These are phyloP conservation scores for Tigriopus japonicus DNA, from an alignment of 1,140 invertebrate genomes.

Conservation along the genomic window DNA sequence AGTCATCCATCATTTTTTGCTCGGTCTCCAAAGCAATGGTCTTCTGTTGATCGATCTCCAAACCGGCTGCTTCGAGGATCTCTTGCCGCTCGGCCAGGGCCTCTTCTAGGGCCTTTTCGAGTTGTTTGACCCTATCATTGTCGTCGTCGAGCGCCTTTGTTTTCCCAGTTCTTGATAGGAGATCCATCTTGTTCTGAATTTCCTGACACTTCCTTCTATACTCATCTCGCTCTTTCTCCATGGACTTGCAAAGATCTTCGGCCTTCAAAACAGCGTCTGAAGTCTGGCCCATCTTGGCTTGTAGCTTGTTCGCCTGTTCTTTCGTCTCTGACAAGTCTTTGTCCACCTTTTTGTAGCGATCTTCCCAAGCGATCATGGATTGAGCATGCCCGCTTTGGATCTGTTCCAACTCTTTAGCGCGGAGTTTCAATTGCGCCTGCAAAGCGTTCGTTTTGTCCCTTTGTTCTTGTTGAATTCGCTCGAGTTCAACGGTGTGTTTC, in stretches of 20 bases:
- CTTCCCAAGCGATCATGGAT: no score
- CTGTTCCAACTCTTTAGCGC: no score
- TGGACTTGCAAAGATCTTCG: background rate
- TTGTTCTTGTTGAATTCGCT: no score
- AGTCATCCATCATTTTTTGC: constrained; percentile 40
- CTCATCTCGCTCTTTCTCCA: constrained; percentile 3
- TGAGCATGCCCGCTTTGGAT: no score
- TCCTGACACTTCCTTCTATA: background rate
- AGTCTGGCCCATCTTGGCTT: background rate
- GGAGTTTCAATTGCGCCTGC: no score
- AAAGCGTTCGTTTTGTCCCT: no score
- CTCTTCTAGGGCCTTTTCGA: constrained; percentile 11
- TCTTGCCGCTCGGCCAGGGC: constrained; percentile 9
- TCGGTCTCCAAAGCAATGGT: constrained; percentile 22
- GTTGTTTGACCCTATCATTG: background rate
- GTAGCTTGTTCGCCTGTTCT: background rate
- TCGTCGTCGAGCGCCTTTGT: background rate
- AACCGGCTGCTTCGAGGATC: constrained; percentile 2
- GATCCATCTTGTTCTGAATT: background rate
- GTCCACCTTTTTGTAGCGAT: no score
- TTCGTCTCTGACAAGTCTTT: background rate
- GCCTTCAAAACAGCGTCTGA: background rate
- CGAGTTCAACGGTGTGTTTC: no score
- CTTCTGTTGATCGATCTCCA: constrained; percentile 11
- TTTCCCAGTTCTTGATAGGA: background rate